Percentiles rank a stretch among this genome's conserved stretches.
Evolutionary conservation across 2,113 vertebrate species (phyloP).

Genomic region (Corynorhinus townsendii): DNA sequence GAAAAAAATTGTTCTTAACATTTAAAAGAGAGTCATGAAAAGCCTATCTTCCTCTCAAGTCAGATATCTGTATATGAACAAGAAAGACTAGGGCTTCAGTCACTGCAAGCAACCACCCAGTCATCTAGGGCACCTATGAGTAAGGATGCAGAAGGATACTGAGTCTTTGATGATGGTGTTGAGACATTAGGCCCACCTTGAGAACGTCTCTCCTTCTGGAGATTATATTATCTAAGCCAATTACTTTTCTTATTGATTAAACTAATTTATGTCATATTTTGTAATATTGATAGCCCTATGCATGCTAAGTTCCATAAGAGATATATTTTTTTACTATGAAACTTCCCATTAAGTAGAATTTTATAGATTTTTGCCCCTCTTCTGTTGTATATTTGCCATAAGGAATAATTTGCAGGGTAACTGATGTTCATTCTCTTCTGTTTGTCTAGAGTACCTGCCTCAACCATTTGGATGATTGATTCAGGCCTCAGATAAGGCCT

Average conservation of each 20-base stretch:
- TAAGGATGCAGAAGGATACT: not conserved
- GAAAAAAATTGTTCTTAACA: not conserved
- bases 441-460: not conserved
- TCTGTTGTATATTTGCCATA: not conserved
- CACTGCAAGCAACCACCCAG: not conserved
- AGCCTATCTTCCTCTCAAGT: not conserved
- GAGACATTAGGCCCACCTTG: not conserved
- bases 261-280: not conserved
- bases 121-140: not conserved
- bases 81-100: not conserved
- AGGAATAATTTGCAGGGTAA: conserved; percentile 18
- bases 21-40: not conserved
- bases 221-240: not conserved
- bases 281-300: not conserved
- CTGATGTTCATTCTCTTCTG: not conserved
- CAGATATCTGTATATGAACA: not conserved
- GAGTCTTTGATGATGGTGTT: not conserved
- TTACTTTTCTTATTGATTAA: not conserved
- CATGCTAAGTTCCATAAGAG: not conserved
- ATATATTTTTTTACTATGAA: not conserved
- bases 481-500: not conserved
- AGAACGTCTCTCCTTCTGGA: not conserved
- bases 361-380: conserved; percentile 12
- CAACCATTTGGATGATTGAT: not conserved
- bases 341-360: not conserved